Conservation (phyloP, 2,113 vertebrate genomes). For the Tragelaphus scriptus region DNA sequence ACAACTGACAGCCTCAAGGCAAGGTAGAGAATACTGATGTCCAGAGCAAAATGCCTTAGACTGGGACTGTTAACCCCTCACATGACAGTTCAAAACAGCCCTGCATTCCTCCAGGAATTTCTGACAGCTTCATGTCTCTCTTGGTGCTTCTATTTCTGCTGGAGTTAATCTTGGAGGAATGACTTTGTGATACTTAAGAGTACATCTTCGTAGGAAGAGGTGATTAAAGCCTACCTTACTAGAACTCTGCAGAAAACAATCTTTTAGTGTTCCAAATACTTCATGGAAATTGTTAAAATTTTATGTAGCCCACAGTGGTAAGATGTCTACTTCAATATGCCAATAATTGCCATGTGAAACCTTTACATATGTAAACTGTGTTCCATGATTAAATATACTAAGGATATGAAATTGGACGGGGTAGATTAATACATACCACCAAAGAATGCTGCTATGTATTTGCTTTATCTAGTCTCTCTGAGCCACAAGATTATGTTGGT, state of each 20-base stretch:
- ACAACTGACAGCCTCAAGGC: neutral
- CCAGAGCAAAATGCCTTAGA: too few species aligned
- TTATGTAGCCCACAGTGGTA: neutral
- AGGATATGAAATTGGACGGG: neutral
- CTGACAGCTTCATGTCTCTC: neutral
- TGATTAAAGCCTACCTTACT: neutral
- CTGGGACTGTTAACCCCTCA: neutral
- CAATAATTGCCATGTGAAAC: neutral
- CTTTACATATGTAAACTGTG: neutral
- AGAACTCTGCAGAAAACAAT: neutral
- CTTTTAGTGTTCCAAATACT: neutral
- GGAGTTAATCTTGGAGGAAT: neutral
- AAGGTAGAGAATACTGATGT: neutral
- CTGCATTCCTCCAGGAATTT: neutral
- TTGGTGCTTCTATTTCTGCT: neutral
- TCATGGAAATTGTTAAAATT: neutral
- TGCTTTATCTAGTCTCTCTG: neutral
- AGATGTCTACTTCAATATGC: neutral
- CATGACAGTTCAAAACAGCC: neutral
- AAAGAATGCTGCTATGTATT: neutral
- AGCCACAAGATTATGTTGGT: neutral
- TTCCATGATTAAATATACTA: neutral
- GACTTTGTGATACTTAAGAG: neutral
- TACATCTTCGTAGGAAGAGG: neutral
- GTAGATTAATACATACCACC: neutral